These are phyloP conservation scores for Paracanthobrama guichenoti DNA, from an alignment of 2,113 vertebrate genomes.

Conservation along the genomic window DNA sequence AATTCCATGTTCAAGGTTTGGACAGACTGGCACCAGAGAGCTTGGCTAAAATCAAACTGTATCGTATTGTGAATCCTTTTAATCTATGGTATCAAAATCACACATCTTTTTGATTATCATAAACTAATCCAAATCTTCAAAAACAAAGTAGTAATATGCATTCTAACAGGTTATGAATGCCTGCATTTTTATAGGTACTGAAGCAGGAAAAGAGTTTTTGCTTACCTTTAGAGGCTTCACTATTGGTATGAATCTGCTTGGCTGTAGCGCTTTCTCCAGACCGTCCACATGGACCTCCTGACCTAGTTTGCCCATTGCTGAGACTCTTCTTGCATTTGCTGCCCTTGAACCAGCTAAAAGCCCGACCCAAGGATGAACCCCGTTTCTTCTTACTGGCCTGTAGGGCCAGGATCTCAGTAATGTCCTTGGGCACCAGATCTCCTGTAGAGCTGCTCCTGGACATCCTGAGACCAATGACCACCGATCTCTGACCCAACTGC, in stretches of 20 bases:
- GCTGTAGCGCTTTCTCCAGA: conserved; percentile 50
- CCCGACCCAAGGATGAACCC: conserved; percentile 80
- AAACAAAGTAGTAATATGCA: not conserved
- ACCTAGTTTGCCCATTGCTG: conserved; percentile 64
- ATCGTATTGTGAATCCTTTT: not conserved
- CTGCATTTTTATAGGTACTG: not conserved
- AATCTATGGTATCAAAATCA: not conserved
- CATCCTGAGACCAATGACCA: conserved; percentile 65
- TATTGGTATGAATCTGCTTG: conserved; percentile 58
- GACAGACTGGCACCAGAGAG: conserved; percentile 25
- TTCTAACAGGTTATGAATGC: not conserved
- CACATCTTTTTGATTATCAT: not conserved
- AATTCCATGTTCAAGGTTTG: not conserved
- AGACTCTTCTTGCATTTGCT: conserved; percentile 75
- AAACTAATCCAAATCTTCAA: not conserved
- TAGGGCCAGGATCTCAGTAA: conserved; percentile 75
- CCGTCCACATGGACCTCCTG: conserved; percentile 47
- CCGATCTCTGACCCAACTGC: not conserved
- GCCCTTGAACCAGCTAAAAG: conserved; percentile 86
- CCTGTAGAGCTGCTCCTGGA: conserved; percentile 76
- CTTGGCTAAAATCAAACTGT: not conserved
- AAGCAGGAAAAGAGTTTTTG: not conserved
- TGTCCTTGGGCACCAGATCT: conserved; percentile 79
- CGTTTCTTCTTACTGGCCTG: conserved; percentile 74
- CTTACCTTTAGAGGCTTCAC: conserved; percentile 70